phyloP scores from a whole-genome alignment of 2,113 vertebrate species.

The Sinocyclocheilus anophthalmus region DNA sequence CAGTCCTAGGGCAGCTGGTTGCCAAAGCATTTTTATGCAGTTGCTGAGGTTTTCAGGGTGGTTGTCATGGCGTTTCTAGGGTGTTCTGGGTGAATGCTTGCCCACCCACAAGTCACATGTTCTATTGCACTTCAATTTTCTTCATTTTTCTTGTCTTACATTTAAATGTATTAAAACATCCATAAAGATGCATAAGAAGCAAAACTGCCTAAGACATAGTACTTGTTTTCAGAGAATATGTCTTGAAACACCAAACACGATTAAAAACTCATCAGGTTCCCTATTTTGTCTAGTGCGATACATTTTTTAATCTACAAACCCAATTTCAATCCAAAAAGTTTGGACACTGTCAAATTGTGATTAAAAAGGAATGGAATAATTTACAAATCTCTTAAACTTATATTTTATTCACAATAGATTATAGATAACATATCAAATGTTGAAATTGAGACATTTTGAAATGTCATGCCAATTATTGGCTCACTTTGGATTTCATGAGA shows the following conservation, averaged over 20 bases:
- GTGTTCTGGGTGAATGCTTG: neutral
- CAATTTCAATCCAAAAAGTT: too few species aligned
- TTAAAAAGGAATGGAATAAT: too few species aligned
- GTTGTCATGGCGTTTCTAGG: neutral
- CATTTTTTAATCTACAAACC: too few species aligned
- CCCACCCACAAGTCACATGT: neutral
- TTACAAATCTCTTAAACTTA: too few species aligned
- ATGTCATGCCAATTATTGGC: too few species aligned
- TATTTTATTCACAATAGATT: too few species aligned
- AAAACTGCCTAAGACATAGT: neutral
- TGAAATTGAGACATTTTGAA: too few species aligned
- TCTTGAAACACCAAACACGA: neutral
- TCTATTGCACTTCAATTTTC: neutral
- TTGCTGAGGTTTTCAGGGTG: neutral
- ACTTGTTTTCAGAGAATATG: too few species aligned
- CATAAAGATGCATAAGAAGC: neutral
- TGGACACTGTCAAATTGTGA: too few species aligned
- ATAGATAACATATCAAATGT: too few species aligned
- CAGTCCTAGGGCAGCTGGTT: neutral
- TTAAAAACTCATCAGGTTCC: neutral
- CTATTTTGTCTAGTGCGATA: neutral
- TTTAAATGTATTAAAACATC: neutral
- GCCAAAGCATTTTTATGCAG: neutral
- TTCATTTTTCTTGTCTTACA: neutral
- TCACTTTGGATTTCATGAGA: too few species aligned